Conservation (phyloP, 2,888 invertebrate species). For the Agrotis puta region DNA sequence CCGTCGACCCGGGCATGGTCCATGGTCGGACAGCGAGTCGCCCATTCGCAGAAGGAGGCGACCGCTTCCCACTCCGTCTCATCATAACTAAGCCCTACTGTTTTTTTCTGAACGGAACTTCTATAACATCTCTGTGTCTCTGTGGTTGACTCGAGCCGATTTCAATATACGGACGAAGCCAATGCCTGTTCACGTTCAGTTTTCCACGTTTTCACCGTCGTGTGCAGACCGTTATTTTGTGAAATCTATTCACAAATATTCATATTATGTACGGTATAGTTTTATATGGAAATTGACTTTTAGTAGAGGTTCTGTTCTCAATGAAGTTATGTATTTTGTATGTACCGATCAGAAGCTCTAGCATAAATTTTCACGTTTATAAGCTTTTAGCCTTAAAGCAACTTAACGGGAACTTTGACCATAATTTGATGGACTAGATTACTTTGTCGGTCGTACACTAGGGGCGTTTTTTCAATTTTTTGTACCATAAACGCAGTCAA, state of each 20-base stretch:
- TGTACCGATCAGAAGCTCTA: not conserved
- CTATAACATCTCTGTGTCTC: not conserved
- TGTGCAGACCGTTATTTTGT: constrained; percentile 72
- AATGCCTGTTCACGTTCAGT: constrained; percentile 69
- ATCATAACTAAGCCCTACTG: no score
- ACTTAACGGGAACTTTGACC: no score
- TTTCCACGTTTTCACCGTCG: constrained; percentile 69
- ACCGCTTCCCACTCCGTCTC: no score
- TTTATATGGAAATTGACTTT: constrained; percentile 41
- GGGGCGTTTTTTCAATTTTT: no score
- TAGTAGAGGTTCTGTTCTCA: constrained; percentile 11
- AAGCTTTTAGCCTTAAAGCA: no score
- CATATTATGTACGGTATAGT: constrained; percentile 47
- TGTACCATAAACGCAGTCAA: no score
- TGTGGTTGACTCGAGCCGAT: constrained; percentile 52
- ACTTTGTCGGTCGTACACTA: no score
- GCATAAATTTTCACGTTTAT: no score
- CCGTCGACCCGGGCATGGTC: no score
- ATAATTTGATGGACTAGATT: no score
- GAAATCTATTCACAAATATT: constrained; percentile 65
- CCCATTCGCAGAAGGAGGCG: no score
- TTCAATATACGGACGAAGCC: constrained; percentile 75
- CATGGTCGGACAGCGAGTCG: no score
- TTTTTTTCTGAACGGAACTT: not conserved
- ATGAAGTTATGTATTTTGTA: not conserved